Evolutionary conservation across 2,888 invertebrate species (phyloP).

Genomic region (Drosophila setosimentum): DNA sequence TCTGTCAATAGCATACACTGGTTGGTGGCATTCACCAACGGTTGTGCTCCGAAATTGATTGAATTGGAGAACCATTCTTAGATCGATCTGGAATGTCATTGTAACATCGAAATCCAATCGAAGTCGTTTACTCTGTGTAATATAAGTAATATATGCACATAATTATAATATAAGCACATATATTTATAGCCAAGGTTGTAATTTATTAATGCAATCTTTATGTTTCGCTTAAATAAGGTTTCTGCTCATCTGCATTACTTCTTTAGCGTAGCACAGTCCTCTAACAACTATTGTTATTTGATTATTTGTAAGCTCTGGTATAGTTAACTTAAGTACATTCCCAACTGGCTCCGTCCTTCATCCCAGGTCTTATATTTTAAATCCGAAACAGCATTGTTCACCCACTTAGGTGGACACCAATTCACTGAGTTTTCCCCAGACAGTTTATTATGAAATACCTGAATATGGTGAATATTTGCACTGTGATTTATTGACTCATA

Average conservation of each 20-base stretch:
- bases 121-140: background rate
- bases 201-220: background rate
- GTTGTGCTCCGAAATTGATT: background rate
- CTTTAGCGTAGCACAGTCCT: background rate
- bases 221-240: background rate
- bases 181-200: background rate
- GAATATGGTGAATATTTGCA: conserved; percentile 14
- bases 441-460: conserved; percentile 12
- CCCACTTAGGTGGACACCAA: background rate
- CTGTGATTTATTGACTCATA: conserved; percentile 16
- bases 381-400: background rate
- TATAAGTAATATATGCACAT: background rate
- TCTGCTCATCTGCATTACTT: background rate
- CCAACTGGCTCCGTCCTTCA: background rate
- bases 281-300: background rate
- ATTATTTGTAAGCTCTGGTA: background rate
- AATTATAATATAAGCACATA: background rate
- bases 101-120: background rate
- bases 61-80: background rate
- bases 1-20: background rate
- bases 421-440: background rate
- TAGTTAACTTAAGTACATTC: background rate
- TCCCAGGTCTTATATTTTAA: background rate
- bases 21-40: no score
- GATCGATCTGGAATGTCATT: background rate